These are phyloP conservation scores for Triops cancriformis DNA, from an alignment of 1,140 invertebrate genomes.

Conservation along the genomic window DNA sequence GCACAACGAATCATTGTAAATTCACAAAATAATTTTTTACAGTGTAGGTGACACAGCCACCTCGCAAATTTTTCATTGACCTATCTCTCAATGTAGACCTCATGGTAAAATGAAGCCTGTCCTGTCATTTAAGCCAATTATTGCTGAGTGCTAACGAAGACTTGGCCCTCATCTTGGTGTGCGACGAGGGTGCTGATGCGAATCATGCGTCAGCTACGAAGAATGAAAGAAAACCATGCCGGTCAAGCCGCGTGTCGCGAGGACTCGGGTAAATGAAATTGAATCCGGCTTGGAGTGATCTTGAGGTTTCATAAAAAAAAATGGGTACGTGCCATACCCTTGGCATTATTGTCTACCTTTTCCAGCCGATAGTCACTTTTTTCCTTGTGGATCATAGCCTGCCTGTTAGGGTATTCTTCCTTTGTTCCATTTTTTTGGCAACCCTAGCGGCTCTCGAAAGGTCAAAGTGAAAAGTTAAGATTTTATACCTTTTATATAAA, in stretches of 20 bases:
- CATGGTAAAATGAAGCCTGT: neutral
- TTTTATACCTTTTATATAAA: no score
- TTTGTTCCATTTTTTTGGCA: neutral
- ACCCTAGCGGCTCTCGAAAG: neutral
- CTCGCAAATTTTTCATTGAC: neutral
- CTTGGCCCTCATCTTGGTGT: neutral
- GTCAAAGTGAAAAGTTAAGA: neutral
- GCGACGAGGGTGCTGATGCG: neutral
- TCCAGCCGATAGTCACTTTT: slow-evolving; percentile 1
- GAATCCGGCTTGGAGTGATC: slow-evolving; percentile 1
- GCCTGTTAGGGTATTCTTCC: neutral
- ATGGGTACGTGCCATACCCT: slow-evolving; percentile 1
- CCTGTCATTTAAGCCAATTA: neutral
- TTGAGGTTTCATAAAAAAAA: neutral
- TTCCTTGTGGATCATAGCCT: neutral
- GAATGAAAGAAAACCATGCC: no score
- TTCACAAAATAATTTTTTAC: no score
- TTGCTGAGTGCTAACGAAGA: neutral
- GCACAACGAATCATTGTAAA: no score
- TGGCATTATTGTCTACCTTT: neutral
- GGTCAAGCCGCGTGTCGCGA: no score
- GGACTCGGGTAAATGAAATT: neutral
- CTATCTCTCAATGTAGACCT: neutral
- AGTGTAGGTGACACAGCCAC: no score
- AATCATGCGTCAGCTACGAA: neutral